Evolutionary conservation across 30 jellyfish, hydroid and myxozoan species (phyloP), one percentile per base, ranked within the genome.

Genomic region (Catostylus mosaicus): DNA sequence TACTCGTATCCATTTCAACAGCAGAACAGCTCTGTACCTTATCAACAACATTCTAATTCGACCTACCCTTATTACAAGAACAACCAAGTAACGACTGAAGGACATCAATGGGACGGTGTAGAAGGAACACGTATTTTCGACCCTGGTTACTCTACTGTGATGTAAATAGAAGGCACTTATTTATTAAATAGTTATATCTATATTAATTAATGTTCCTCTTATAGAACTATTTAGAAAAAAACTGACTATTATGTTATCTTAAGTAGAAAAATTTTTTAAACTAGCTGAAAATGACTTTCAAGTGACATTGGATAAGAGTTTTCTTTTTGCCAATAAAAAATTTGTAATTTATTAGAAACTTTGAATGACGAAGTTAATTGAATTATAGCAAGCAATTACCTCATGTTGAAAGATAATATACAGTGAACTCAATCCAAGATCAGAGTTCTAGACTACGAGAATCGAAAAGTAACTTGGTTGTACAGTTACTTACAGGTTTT

Each of bases 1-100:
- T 36, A 68, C 64, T 2, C 80, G 10, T 68, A 68, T 68, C 71
- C 36, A 27, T 59, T 59, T 27, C 71, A 59, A 59, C 80, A 68
- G 56, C 80, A 68, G 80, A 45, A 45, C 57, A 26, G 77, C 51
- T 36, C 88, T 0, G 45, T 76, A 34, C 88, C 75, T 11, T 76
- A 76, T 70, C 88, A 57, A 62, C 88, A 76, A n/a, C 77, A 76
- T 22, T 48, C 59, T 56, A 12, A 23, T 23, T 26, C 88, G 19
- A 30, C 71, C 10, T 76, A 76, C 57, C 88, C 88, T 16, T 59
- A 56, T 47, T 76, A 76, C 71, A 76, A 76, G 51, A 34, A 33
- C 16, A 48, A 19, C 83, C 54, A 72, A 46, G 10, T 34, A 8
- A 12, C 68, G 5, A 67, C 34, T 0, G 60, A 24, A 23, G 75